These are phyloP conservation scores for Neotoma lepida DNA, from an alignment of 2,113 vertebrate species.

Conservation along the genomic window DNA sequence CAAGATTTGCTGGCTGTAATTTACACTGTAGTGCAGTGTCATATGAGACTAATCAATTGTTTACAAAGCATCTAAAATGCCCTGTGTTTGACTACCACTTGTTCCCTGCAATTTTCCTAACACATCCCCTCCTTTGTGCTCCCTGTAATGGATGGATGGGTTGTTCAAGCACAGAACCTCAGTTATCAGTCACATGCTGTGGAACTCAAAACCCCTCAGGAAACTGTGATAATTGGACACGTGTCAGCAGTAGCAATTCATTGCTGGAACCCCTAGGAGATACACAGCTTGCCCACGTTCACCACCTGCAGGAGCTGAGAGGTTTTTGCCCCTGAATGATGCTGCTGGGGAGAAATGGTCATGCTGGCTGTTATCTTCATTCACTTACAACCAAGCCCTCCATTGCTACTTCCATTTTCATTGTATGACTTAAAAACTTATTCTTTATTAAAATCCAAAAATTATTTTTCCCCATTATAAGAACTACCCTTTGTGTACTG, in stretches of 20 bases:
- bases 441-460: neutral
- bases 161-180: neutral
- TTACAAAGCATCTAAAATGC: neutral
- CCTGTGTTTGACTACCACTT: neutral
- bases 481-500: neutral
- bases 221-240: constrained; percentile 38
- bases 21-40: neutral
- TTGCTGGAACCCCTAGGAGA: neutral
- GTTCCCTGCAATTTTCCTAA: neutral
- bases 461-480: neutral
- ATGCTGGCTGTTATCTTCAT: neutral
- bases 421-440: neutral
- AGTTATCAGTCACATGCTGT: neutral
- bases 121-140: neutral
- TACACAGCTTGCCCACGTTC: neutral
- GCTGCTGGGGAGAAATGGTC: neutral
- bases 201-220: constrained; percentile 18
- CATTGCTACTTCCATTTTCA: neutral
- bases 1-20: neutral
- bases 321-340: neutral
- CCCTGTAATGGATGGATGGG: neutral
- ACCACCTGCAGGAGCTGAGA: neutral
- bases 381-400: neutral
- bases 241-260: neutral
- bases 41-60: neutral